These are phyloP conservation scores for Ictidomys tridecemlineatus DNA, from an alignment of 2,113 vertebrate species.

Conservation along the genomic window DNA sequence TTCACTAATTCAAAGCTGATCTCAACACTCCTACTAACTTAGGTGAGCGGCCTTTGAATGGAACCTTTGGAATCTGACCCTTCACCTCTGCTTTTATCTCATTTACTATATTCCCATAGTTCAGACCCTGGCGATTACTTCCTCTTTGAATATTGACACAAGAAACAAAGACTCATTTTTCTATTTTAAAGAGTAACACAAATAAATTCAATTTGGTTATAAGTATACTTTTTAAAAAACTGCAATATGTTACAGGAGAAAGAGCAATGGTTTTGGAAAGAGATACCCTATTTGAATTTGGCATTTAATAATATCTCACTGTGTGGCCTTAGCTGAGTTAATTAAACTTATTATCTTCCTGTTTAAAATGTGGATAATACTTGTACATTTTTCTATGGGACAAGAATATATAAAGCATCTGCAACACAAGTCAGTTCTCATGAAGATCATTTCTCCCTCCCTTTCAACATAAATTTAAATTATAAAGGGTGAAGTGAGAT, in stretches of 20 bases:
- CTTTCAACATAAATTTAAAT: conserved; percentile 28
- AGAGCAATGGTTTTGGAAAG: not conserved
- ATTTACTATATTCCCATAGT: not conserved
- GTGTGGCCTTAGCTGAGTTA: conserved; percentile 19
- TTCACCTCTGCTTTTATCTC: not conserved
- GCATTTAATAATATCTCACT: not conserved
- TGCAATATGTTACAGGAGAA: not conserved
- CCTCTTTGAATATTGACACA: not conserved
- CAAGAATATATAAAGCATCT: not conserved
- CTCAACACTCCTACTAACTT: not conserved
- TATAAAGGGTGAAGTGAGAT: not conserved
- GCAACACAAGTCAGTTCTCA: not conserved
- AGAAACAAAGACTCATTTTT: not conserved
- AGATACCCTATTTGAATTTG: not conserved
- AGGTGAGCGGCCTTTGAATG: not conserved
- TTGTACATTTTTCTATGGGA: conserved; percentile 4
- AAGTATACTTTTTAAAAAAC: not conserved
- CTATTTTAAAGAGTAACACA: conserved; percentile 34
- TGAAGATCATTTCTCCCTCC: not conserved
- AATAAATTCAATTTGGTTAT: not conserved
- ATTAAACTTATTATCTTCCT: conserved; percentile 44
- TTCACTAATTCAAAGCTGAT: not conserved
- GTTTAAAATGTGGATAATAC: conserved; percentile 49
- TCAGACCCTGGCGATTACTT: not conserved
- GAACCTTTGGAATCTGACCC: not conserved